A percentile compares a stretch with the other conserved stretches of the same genome.
These are phyloP conservation scores for Drepana arcuata DNA, from an alignment of 1,140 invertebrate species.

Conservation along the genomic window DNA sequence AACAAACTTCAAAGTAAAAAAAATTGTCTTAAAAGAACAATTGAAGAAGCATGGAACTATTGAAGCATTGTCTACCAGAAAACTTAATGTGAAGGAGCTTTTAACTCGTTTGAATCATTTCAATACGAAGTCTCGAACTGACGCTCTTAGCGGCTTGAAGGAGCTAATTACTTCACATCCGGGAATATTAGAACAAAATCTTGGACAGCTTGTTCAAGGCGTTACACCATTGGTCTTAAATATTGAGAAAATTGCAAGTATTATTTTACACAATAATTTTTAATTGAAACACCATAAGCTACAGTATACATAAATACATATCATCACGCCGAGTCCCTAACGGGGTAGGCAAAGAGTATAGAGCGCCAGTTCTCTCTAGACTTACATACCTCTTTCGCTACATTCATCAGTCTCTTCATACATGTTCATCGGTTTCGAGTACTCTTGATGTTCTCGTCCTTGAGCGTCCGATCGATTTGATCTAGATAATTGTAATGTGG, in stretches of 20 bases:
- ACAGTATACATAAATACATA: too few species aligned
- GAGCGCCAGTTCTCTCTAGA: too few species aligned
- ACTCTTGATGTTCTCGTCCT: too few species aligned
- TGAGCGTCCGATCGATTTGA: too few species aligned
- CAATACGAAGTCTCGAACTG: conserved; percentile 79
- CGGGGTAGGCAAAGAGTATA: too few species aligned
- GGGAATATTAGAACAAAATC: conserved; percentile 73
- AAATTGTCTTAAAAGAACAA: conserved; percentile 86
- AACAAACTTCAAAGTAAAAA: conserved; percentile 89
- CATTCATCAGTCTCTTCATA: too few species aligned
- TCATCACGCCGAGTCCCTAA: too few species aligned
- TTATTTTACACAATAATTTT: background rate
- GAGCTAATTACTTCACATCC: conserved; percentile 76
- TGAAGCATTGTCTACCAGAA: conserved; percentile 79
- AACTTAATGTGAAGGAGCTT: conserved; percentile 84
- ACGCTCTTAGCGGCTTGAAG: conserved; percentile 80
- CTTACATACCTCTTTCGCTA: too few species aligned
- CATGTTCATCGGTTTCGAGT: too few species aligned
- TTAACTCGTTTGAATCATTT: conserved; percentile 84
- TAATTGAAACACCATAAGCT: too few species aligned
- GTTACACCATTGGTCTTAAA: conserved; percentile 81
- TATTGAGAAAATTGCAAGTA: conserved; percentile 74
- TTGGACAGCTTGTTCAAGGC: conserved; percentile 79
- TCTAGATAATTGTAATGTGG: too few species aligned
- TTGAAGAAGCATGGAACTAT: conserved; percentile 75